phyloP scores from a whole-genome alignment of 2,888 invertebrate species.

The Smittia aterrima region DNA sequence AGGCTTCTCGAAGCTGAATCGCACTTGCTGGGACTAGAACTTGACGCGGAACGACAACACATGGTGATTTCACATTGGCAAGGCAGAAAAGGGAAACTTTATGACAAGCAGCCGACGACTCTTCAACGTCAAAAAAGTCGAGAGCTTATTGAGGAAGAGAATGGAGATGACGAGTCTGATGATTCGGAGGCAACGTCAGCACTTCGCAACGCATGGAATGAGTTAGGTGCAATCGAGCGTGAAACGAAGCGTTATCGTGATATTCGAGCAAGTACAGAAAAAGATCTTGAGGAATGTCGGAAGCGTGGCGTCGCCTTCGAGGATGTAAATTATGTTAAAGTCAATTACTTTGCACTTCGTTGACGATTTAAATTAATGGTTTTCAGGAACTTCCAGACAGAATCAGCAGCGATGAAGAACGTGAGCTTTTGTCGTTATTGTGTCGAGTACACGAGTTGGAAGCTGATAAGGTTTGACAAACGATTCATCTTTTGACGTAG shows the following conservation, averaged over 20 bases:
- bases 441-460: slow-evolving; percentile 91
- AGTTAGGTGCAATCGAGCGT: slow-evolving; percentile 77
- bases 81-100: slow-evolving; percentile 69
- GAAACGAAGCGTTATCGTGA: slow-evolving; percentile 80
- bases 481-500: not conserved
- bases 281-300: slow-evolving; percentile 76
- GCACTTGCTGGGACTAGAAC: slow-evolving; percentile 77
- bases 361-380: slow-evolving; percentile 22
- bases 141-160: slow-evolving; percentile 38
- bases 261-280: slow-evolving; percentile 72
- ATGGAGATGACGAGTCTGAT: slow-evolving; percentile 5
- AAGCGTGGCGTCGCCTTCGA: slow-evolving; percentile 76
- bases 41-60: slow-evolving; percentile 86
- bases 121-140: not conserved
- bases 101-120: slow-evolving; percentile 48
- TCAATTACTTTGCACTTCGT: slow-evolving; percentile 46
- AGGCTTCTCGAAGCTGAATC: slow-evolving; percentile 89
- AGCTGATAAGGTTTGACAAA: slow-evolving; percentile 71
- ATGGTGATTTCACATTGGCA: slow-evolving; percentile 86
- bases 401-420: slow-evolving; percentile 83
- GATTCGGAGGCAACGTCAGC: slow-evolving; percentile 53
- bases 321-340: slow-evolving; percentile 62
- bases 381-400: slow-evolving; percentile 77
- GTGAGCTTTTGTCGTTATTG: slow-evolving; percentile 81
- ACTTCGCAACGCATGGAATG: slow-evolving; percentile 79